A percentile compares a stretch with the other conserved stretches of the same genome.
Conservation (phyloP, 1,140 invertebrate genomes). For the Trigoniulus corallinus region DNA sequence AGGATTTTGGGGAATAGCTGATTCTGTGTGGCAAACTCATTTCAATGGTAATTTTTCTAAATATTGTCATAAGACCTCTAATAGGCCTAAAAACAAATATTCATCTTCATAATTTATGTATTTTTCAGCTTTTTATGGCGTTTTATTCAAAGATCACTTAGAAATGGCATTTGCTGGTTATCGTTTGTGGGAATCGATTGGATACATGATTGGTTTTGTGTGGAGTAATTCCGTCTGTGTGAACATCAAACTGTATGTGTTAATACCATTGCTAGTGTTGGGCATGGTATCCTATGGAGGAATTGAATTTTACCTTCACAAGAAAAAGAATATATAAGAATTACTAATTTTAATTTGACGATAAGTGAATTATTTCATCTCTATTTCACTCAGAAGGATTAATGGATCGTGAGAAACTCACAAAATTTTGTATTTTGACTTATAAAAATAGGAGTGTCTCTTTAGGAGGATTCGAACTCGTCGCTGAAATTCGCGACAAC, state of each 20-base stretch:
- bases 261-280: constrained; percentile 56
- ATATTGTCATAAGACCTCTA: not conserved
- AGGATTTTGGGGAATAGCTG: constrained; percentile 83
- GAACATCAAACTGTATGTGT: constrained; percentile 73
- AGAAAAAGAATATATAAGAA: no score
- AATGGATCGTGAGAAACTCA: no score
- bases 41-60: constrained; percentile 27
- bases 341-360: no score
- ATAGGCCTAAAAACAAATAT: not conserved
- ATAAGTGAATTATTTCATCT: no score
- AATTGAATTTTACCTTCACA: constrained; percentile 44
- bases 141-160: constrained; percentile 76
- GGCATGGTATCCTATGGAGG: constrained; percentile 64
- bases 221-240: constrained; percentile 72
- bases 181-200: constrained; percentile 81
- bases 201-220: constrained; percentile 80
- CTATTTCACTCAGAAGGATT: no score
- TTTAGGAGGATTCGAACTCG: no score
- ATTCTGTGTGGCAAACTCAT: constrained; percentile 95
- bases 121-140: constrained; percentile 66
- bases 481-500: no score
- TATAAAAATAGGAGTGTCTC: no score
- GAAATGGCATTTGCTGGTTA: constrained; percentile 94
- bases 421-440: no score
- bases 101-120: not conserved